Evolutionary conservation across 2,888 invertebrate genomes (phyloP), one percentile per base, ranked within the genome.

Genomic region (Dicycla oo): DNA sequence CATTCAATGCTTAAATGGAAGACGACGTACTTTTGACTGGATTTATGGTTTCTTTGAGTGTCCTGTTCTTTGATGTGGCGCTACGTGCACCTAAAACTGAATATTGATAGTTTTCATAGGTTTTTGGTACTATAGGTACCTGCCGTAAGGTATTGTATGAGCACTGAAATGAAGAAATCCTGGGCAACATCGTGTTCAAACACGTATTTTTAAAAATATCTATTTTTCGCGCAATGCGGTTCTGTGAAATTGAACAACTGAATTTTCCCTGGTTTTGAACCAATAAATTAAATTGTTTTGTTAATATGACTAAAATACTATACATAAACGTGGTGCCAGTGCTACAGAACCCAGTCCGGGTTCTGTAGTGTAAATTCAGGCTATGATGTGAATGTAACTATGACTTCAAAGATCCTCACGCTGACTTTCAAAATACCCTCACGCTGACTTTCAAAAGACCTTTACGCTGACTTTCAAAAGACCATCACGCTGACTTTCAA

Each of bases 41-140:
- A 78, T 81, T 86, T 84, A 84, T 78, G 73, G 69, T 81, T 80
- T 68, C 78, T 85, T 78, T 80, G 80, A 85, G 82, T 75, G 57
- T 79, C 73, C 74, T 66, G 51, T 61, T 58, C 77, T 83, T 80
- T 71, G 82, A 83, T 71, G 58, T 73, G 69, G 47, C 58, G 45
- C 23, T 23, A 43, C 30, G 51, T 69, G 66, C 60, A 66, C 49
- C 61, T 61, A 20, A 78, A 65, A 56, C 65, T 51, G 15, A 49
- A 64, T 61, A 75, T 75, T 72, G 61, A 67, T 20, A 75, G 57
- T 67, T 78, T 73, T 77, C 3, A 65, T 61, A 15, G 23, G 57
- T 79, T 72, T 58, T 45, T 15, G 6, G 23, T 26, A 49, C 6
- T 13, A 11, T 23, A 40, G 2, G 30, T 64, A 63, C 3, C 58